Evolutionary conservation across 2,888 invertebrate genomes (phyloP), one percentile per base, ranked within the genome.

Genomic region (Rhingia campestris): DNA sequence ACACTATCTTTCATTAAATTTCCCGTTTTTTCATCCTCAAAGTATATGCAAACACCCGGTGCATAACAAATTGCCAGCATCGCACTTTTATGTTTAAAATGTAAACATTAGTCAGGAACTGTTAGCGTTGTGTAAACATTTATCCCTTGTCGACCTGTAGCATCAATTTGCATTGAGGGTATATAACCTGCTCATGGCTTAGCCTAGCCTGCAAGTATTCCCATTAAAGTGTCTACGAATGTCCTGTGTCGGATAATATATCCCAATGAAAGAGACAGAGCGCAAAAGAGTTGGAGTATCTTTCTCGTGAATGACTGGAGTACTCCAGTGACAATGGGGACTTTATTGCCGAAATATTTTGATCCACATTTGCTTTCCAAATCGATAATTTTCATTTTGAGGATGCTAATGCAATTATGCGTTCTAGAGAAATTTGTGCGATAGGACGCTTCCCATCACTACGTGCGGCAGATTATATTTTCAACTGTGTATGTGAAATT

Each of bases 21-120:
- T 12, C n/a, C 43, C 3, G 12, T 12, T 12, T 43, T n/a, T n/a
- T 6, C 12, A 5, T n/a, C 5, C 22, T 22, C 22, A 2, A 22
- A 22, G 22, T 22, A 22, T 45, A 22, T 9, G 35, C n/a, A n/a
- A 33, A 30, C 39, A 30, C 10, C 37, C 39, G 14, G 37, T 22
- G 14, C 43, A 33, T 10, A 22, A 41, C 53, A 53, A 67, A 67
- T 35, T 43, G 0, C 43, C 43, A 43, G 37, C 56, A 56, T 56
- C 30, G 54, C 54, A 56, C 33, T 67, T 35, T 56, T 47, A 35
- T 67, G 45, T 56, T 67, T 7, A n/a, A 56, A 69, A 37, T 47
- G 58, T 37, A 69, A 45, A 58, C 69, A 69, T 7, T 22, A 35
- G 41, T 41, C 47, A 47, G 47, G n/a, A 58, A 47, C 35, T 69